These are phyloP conservation scores for Sycophila sp. DNA, from an alignment of 1,140 invertebrate species.

Conservation along the genomic window DNA sequence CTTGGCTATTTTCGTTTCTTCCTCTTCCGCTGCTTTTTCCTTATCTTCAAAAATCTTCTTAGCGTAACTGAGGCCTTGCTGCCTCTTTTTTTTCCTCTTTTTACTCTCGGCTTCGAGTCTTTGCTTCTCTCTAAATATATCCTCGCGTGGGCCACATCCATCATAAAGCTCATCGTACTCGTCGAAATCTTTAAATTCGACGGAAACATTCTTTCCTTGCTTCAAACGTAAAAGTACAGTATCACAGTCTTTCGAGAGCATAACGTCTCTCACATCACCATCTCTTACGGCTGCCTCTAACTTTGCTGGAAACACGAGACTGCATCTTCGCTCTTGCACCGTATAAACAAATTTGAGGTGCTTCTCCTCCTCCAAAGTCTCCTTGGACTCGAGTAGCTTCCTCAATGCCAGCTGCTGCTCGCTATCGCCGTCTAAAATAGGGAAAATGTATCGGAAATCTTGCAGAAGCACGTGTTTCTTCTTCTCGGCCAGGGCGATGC, in stretches of 20 bases:
- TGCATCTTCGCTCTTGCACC: constrained; percentile 77
- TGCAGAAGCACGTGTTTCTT: constrained; percentile 73
- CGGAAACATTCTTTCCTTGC: constrained; percentile 76
- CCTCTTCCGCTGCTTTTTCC: constrained; percentile 72
- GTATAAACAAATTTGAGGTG: constrained; percentile 78
- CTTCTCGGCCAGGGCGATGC: constrained; percentile 71
- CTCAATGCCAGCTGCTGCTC: constrained; percentile 72
- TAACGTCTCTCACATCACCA: constrained; percentile 80
- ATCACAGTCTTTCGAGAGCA: constrained; percentile 79
- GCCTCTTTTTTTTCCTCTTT: constrained; percentile 70
- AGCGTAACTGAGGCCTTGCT: constrained; percentile 67
- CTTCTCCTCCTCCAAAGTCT: constrained; percentile 65
- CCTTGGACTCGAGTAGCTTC: constrained; percentile 72
- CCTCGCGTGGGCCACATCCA: constrained; percentile 72
- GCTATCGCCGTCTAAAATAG: constrained; percentile 73
- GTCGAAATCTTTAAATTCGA: constrained; percentile 74
- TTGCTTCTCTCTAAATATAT: constrained; percentile 72
- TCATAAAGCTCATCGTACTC: constrained; percentile 66
- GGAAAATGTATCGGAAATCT: constrained; percentile 80
- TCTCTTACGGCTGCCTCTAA: constrained; percentile 80
- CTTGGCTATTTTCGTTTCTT: constrained; percentile 63
- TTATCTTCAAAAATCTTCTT: constrained; percentile 84
- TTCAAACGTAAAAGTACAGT: constrained; percentile 78
- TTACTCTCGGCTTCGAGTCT: constrained; percentile 68
- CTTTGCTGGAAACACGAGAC: constrained; percentile 78